Evolutionary conservation across 2,113 vertebrate genomes (phyloP).

Genomic region (Bambusicola thoracicus): DNA sequence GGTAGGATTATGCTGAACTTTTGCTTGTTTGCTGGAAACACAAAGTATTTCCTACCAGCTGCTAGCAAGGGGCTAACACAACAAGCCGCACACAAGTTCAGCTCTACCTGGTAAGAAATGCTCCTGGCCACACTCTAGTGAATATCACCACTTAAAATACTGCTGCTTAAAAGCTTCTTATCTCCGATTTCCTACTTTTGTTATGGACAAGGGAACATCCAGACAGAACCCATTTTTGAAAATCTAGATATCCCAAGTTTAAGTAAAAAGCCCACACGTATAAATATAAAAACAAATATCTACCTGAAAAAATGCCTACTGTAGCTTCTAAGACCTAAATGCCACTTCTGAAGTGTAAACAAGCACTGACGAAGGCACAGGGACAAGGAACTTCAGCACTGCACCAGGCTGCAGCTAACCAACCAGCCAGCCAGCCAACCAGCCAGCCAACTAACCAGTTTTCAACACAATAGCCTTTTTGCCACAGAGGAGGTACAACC

Average conservation of each 20-base stretch:
- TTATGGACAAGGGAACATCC: not conserved
- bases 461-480: no score
- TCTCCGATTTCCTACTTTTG: not conserved
- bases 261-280: not conserved
- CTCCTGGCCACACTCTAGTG: not conserved
- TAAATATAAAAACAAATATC: not conserved
- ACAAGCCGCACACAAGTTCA: not conserved
- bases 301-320: not conserved
- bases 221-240: not conserved
- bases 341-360: not conserved
- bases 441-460: no score
- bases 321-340: not conserved
- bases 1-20: slow-evolving; percentile 4
- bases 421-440: no score
- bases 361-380: not conserved
- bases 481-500: not conserved
- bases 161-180: not conserved
- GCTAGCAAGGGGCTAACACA: not conserved
- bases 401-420: not conserved
- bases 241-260: not conserved
- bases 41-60: not conserved
- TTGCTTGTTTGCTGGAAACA: slow-evolving; percentile 17
- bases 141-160: not conserved
- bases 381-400: not conserved
- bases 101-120: not conserved